Evolutionary conservation across 2,888 invertebrate genomes (phyloP), one percentile per base, ranked within the genome.

Genomic region (Mayetiola destructor): DNA sequence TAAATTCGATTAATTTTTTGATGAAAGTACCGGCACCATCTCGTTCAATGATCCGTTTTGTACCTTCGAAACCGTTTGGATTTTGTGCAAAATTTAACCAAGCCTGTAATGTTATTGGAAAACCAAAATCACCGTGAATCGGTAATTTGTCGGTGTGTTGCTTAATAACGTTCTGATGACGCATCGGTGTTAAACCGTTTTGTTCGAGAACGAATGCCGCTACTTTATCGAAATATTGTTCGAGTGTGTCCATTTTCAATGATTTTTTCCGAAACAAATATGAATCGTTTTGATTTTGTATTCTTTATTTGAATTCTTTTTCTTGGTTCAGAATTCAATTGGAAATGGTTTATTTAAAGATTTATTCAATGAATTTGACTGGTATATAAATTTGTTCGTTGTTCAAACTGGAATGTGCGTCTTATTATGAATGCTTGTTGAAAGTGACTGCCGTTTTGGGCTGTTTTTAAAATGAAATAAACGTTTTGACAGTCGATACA

Each of bases 201-300:
- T 42, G 42, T 5, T 48, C 27, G n/a, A 48, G 27, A 23, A 48
- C 48, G 27, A 48, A 48, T 27, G 23, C n/a, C 5, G 21, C 48
- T 27, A 48, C 27, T 48, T 48, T 23, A n/a, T 2, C 4, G 27
- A 48, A 48, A 9, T 27, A 16, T 27, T 48, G n/a, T 23, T 48
- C 48, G 27, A 48, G 12, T 48, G 27, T 48, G 48, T 48, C n/a
- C 48, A 48, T 48, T 48, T 4, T 23, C n/a, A n/a, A n/a, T n/a
- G n/a, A n/a, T n/a, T n/a, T n/a, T n/a, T n/a, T n/a, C n/a, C n/a
- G n/a, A n/a, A n/a, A n/a, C n/a, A n/a, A n/a, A n/a, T n/a, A n/a
- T n/a, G n/a, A n/a, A n/a, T n/a, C n/a, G n/a, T n/a, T n/a, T n/a
- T n/a, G n/a, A n/a, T n/a, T n/a, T n/a, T n/a, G n/a, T n/a, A n/a